Percentiles rank a stretch among this genome's conserved stretches.
Conservation (phyloP, 2,888 invertebrate species). For the Phengaris arion region DNA sequence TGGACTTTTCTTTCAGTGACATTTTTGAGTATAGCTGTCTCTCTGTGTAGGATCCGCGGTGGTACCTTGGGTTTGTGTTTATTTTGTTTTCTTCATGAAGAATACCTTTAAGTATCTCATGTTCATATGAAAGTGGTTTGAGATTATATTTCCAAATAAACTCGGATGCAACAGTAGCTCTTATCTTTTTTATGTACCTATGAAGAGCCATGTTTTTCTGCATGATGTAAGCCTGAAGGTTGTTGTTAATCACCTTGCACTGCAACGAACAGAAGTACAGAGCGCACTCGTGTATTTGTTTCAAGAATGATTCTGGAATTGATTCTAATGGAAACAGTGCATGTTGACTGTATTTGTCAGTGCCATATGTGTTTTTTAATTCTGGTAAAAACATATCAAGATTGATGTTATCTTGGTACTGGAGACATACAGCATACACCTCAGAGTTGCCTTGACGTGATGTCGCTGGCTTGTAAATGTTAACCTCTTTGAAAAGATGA, state of each 20-base stretch:
- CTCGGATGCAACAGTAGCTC: conserved; percentile 73
- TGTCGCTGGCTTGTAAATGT: conserved; percentile 91
- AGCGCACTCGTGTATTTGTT: conserved; percentile 82
- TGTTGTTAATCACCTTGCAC: conserved; percentile 82
- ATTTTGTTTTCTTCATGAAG: conserved; percentile 68
- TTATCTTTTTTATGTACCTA: conserved; percentile 68
- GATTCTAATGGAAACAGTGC: conserved; percentile 80
- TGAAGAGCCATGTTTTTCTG: conserved; percentile 62
- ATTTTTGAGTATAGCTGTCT: conserved; percentile 71
- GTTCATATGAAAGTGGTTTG: conserved; percentile 65
- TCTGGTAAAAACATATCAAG: conserved; percentile 63
- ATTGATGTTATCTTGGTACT: conserved; percentile 74
- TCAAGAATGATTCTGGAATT: conserved; percentile 82
- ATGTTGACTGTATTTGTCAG: conserved; percentile 53
- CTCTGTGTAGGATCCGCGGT: conserved; percentile 80
- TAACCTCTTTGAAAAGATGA: conserved; percentile 85
- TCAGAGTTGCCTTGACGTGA: conserved; percentile 98
- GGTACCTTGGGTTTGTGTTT: conserved; percentile 69
- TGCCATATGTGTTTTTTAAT: conserved; percentile 69
- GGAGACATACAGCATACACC: conserved; percentile 88
- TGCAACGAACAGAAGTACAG: conserved; percentile 84
- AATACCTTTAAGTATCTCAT: conserved; percentile 71
- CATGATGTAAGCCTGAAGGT: conserved; percentile 81
- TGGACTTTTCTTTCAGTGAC: conserved; percentile 69
- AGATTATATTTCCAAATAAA: conserved; percentile 81